A percentile compares a stretch with the other conserved stretches of the same genome.
Evolutionary conservation across 1,140 invertebrate genomes (phyloP).

Genomic region (Pogonomyrmex californicus): DNA sequence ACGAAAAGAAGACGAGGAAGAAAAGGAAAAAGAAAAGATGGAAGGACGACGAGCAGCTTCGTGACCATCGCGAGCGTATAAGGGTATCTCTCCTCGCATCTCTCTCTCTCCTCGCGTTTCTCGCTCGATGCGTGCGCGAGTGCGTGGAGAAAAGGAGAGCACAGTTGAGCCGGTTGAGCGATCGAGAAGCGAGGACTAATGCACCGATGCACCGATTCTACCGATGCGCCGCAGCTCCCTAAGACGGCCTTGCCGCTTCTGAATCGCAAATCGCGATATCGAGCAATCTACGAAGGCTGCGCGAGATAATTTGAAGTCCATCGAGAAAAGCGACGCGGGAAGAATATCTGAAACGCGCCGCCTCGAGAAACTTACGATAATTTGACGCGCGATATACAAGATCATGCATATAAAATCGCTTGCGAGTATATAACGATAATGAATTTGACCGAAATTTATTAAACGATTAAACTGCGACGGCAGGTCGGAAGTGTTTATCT

Average conservation of each 20-base stretch:
- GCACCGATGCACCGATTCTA: conserved; percentile 29
- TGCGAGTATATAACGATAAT: not conserved
- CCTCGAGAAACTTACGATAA: not conserved
- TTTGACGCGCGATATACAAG: not conserved
- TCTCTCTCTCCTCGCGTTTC: not conserved
- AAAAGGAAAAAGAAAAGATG: conserved; percentile 16
- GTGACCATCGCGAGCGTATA: conserved; percentile 32
- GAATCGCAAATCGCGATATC: conserved; percentile 60
- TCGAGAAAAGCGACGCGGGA: not conserved
- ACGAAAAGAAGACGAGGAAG: conserved; percentile 59
- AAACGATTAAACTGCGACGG: not conserved
- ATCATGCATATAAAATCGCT: not conserved
- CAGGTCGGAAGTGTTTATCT: not conserved
- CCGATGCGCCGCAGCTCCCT: conserved; percentile 11
- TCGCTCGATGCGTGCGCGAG: not conserved
- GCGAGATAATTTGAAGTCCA: conserved; percentile 52
- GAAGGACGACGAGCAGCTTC: conserved; percentile 15
- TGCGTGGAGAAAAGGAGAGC: conserved; percentile 21
- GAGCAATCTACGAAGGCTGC: conserved; percentile 45
- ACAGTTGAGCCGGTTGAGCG: not conserved
- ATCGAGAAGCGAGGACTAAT: conserved; percentile 8
- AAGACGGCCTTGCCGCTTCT: conserved; percentile 34
- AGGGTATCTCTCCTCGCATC: conserved; percentile 12
- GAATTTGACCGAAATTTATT: not conserved
- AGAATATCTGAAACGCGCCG: conserved; percentile 5